These are phyloP conservation scores for Gymnoscopelus braueri DNA, from an alignment of 2,797 vertebrate species.

Conservation along the genomic window DNA sequence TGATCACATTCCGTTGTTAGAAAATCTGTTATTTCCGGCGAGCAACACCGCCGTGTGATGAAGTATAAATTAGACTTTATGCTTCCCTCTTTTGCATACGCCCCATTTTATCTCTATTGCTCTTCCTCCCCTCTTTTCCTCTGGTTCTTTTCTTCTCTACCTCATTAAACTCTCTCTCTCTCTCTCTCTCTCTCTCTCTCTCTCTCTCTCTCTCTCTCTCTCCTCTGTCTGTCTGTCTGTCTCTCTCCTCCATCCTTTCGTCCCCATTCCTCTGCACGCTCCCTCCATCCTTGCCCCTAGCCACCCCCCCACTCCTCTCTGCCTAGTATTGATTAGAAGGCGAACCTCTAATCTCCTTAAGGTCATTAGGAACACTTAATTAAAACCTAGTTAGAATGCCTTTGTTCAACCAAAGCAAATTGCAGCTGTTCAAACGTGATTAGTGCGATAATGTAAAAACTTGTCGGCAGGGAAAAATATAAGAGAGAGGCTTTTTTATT, in stretches of 20 bases:
- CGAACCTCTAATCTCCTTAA: constrained; percentile 95
- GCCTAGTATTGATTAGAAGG: constrained; percentile 96
- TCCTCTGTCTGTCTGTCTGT: neutral
- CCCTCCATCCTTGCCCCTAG: constrained; percentile 67
- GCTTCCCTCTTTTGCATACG: no score
- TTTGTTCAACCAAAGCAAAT: constrained; percentile 92
- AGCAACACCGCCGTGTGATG: no score
- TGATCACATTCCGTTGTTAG: no score
- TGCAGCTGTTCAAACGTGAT: constrained; percentile 93
- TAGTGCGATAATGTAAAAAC: constrained; percentile 87
- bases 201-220: neutral
- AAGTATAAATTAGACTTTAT: no score
- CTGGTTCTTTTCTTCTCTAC: constrained; percentile 2
- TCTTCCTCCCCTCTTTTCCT: constrained; percentile 4
- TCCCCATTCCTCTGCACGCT: constrained; percentile 42
- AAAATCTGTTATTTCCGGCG: no score
- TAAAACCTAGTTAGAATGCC: constrained; percentile 96
- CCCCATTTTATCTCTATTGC: neutral
- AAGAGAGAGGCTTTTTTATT: constrained; percentile 57
- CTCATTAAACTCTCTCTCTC: constrained; percentile 18
- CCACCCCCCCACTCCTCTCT: constrained; percentile 74
- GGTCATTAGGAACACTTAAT: constrained; percentile 99
- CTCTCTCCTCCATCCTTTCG: neutral
- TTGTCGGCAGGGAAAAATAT: constrained; percentile 74
- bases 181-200: neutral